Base-by-base conservation (phyloP, 1,140 invertebrate genomes). In the Zaprionus ghesquierei region DNA sequence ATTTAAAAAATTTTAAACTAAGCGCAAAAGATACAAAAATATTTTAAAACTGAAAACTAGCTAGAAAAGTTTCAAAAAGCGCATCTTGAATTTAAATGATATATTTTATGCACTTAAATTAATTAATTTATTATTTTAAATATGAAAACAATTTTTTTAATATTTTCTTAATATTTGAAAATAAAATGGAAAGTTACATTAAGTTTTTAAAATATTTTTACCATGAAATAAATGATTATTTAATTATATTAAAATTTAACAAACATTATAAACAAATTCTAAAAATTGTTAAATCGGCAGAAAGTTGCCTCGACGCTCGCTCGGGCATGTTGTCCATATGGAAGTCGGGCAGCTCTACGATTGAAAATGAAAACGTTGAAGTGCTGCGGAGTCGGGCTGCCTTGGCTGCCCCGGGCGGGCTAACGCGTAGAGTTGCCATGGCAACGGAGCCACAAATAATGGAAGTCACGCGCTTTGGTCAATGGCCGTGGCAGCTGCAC, bases 391-490 rank as follows among this genome's bases (percentile, higher is more conserved):
- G 29, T 31, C 41, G 50, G 29, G 10, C 41, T 13, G 44, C 31
- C n/a, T 50, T 46, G 2, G 33, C 3, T 25, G 3, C 27, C 15
- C 53, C 27, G 46, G 15, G 46, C 53, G 33, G 59, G 41, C 51
- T 38, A 66, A 38, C 25, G 49, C 54, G 55, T 15, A 60, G 46
- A 20, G 68, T 79, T 56, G 20, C 44, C 77, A 82, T 82, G 79
- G 49, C 64, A 72, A 79, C 75, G 33, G 20, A 22, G 9, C 35
- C 60, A 20, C 79, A 65, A 68, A 69, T 77, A 79, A 84, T 84
- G 81, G 81, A 68, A 84, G 80, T 65, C 81, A 84, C 76, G 70
- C 84, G 84, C 79, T 59, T 51, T 31, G 60, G 58, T 55, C 60
- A 46, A 73, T 50, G 56, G 53, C 61, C 54, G 33, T 56, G 51